Percentiles rank a stretch among this genome's conserved stretches.
Conservation (phyloP, 2,888 invertebrate species). For the Agonopterix heracliana region DNA sequence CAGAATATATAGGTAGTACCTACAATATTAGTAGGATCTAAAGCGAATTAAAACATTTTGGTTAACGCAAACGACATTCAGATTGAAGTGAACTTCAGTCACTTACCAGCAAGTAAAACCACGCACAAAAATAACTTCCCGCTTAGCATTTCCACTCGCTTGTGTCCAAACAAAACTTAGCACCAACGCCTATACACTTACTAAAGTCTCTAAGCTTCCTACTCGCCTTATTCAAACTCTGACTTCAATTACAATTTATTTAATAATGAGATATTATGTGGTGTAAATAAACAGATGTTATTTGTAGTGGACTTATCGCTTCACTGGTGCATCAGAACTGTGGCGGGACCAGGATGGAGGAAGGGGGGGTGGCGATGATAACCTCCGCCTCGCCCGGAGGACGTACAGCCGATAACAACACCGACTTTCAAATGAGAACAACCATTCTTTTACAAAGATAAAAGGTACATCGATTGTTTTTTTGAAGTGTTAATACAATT, state of each 20-base stretch:
- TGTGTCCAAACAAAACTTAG: slow-evolving; percentile 33
- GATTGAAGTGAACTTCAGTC: slow-evolving; percentile 18
- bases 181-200: slow-evolving; percentile 26
- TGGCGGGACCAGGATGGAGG: slow-evolving; percentile 31
- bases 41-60: too few relatives aligned
- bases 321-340: slow-evolving; percentile 54
- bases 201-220: neutral
- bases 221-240: neutral
- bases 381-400: slow-evolving; percentile 61
- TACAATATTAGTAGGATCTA: too few relatives aligned
- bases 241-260: neutral
- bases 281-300: slow-evolving; percentile 28
- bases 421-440: slow-evolving; percentile 63
- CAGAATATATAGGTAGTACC: too few relatives aligned
- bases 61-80: neutral
- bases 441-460: slow-evolving; percentile 48
- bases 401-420: slow-evolving; percentile 47
- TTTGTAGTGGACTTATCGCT: slow-evolving; percentile 48
- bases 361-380: slow-evolving; percentile 49
- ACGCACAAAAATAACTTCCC: slow-evolving; percentile 54
- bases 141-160: slow-evolving; percentile 67
- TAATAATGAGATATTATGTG: neutral
- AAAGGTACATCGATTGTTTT: slow-evolving; percentile 14
- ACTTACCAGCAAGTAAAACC: slow-evolving; percentile 57
- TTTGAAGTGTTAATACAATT: slow-evolving; percentile 3